Evolutionary conservation across 1,140 invertebrate species (phyloP), one percentile per base, ranked within the genome.

Genomic region (Zophobas atratus): DNA sequence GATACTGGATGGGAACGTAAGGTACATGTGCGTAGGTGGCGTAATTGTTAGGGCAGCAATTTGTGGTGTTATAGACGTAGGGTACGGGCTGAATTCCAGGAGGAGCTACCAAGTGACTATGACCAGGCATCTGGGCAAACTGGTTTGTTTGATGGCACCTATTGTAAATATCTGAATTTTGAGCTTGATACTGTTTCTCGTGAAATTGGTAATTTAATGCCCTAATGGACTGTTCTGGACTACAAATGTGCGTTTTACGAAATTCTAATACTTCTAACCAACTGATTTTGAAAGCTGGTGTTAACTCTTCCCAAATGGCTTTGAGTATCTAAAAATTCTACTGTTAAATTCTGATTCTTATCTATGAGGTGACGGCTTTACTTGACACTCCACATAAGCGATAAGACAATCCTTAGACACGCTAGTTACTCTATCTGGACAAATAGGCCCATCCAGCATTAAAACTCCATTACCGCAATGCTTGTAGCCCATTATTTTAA

Each of bases 351-450:
- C 53, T 56, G 53, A 20, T 20, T 67, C n/a, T 71, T 48, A 71
- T 46, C n/a, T 70, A 1, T 48, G 33, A 36, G 3, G 34, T 20
- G 5, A 73, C 43, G n/a, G 81, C 72, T 83, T n/a, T 87, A 94
- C 93, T 90, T 96, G 93, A 84, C 95, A 96, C 87, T 97, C 96
- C 48, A 95, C 94, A 86, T 94, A 94, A 33, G 96, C 96, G n/a
- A 96, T 91, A 77, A 96, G 90, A 1, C 94, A 94, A 87, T 97
- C 95, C 55, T 94, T 88, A 2, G 94, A 94, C 0, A 97, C 92
- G 73, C 90, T 91, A 1, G 92, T 91, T 0, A 96, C 92, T 85
- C 91, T 91, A 85, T 96, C 94, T 0, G 93, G 94, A 86, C 95
- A 95, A 46, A 95, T 90, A 1, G 94, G 93, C 1, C 90, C 92